Percentiles rank a stretch among this genome's conserved stretches.
Evolutionary conservation across 2,113 vertebrate species (phyloP).

Genomic region (Pterophyllum scalare): DNA sequence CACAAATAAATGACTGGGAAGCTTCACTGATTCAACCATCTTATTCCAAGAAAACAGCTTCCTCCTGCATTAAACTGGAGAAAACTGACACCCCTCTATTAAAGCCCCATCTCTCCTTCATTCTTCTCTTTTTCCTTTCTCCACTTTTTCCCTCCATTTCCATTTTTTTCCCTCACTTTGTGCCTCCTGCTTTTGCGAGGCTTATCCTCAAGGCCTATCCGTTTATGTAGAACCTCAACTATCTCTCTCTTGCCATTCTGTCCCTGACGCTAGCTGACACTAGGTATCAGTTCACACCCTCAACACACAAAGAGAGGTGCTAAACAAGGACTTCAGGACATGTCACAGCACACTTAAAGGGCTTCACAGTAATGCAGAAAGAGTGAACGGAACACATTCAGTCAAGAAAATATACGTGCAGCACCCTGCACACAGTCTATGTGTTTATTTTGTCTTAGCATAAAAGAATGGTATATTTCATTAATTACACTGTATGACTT

Average conservation of each 20-base stretch:
- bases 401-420: not conserved
- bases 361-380: constrained; percentile 81
- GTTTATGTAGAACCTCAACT: constrained; percentile 52
- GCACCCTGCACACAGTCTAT: not conserved
- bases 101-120: constrained; percentile 18
- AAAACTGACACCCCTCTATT: constrained; percentile 46
- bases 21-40: constrained; percentile 54
- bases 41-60: constrained; percentile 61
- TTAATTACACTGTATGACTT: not conserved
- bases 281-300: constrained; percentile 93
- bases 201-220: constrained; percentile 42
- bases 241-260: constrained; percentile 68
- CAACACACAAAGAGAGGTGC: constrained; percentile 88
- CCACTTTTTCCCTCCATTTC: constrained; percentile 20
- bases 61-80: constrained; percentile 50
- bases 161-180: constrained; percentile 36
- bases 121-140: constrained; percentile 5
- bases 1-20: constrained; percentile 50
- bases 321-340: constrained; percentile 93
- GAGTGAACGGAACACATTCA: constrained; percentile 53
- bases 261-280: constrained; percentile 88
- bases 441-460: not conserved
- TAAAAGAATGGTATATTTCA: not conserved
- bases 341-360: constrained; percentile 92
- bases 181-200: constrained; percentile 32